Percentiles rank a stretch among this genome's conserved stretches.
phyloP scores from a whole-genome alignment of 2,797 vertebrate genomes.

The Intellagama lesueurii region DNA sequence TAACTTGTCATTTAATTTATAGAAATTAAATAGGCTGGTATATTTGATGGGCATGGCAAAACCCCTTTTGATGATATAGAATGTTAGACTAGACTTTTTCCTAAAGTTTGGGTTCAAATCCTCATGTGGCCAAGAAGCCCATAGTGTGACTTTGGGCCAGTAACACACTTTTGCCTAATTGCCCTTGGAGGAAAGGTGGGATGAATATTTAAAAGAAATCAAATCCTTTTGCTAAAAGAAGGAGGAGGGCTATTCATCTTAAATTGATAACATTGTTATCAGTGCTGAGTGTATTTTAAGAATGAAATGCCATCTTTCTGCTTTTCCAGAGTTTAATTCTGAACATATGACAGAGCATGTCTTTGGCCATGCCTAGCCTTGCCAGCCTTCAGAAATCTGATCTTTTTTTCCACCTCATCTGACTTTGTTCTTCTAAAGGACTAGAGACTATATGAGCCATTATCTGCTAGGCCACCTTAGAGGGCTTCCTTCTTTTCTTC shows the following conservation, averaged over 20 bases:
- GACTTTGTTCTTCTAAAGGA: not conserved
- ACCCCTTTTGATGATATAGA: not conserved
- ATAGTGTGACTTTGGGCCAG: not conserved
- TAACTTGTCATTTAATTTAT: not conserved
- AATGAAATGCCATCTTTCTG: not conserved
- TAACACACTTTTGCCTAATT: not conserved
- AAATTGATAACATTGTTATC: not conserved
- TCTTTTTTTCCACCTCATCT: not conserved
- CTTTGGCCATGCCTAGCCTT: not conserved
- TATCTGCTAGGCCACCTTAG: not conserved
- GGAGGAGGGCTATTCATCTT: not conserved
- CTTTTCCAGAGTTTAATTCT: not conserved
- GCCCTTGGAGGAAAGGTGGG: not conserved
- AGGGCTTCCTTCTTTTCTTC: not conserved
- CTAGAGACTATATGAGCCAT: not conserved
- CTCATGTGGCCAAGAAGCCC: not conserved
- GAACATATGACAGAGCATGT: not conserved
- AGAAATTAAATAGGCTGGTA: not conserved
- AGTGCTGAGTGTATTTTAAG: not conserved
- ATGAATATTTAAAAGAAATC: not conserved
- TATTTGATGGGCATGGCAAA: not conserved
- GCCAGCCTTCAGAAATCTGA: too few species aligned
- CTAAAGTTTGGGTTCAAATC: not conserved
- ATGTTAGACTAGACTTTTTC: not conserved
- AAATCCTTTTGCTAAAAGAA: not conserved